phyloP scores from a whole-genome alignment of 2,888 invertebrate species.

The Agonum fuliginosum region DNA sequence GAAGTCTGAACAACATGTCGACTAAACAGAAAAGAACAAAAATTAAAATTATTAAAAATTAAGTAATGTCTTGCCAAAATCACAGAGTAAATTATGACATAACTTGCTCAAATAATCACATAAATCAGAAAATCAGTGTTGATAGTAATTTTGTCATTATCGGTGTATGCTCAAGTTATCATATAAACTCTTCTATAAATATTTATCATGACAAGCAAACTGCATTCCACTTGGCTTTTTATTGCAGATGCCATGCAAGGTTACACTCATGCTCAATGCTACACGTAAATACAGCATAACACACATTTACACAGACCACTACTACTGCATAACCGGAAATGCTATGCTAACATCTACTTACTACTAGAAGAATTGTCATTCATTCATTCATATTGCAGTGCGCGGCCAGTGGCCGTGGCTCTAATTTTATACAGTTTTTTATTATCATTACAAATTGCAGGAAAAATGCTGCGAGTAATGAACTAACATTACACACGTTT shows the following conservation, averaged over 20 bases:
- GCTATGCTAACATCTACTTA: conserved; percentile 22
- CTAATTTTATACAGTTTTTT: conserved; percentile 21
- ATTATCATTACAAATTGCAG: too few relatives aligned
- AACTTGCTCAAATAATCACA: too few relatives aligned
- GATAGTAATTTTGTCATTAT: neutral
- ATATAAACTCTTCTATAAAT: conserved; percentile 20
- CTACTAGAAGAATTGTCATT: conserved; percentile 9
- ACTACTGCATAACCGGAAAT: conserved; percentile 40
- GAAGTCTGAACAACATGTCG: too few relatives aligned
- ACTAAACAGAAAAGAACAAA: too few relatives aligned
- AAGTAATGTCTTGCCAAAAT: too few relatives aligned
- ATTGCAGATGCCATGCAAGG: conserved; percentile 32
- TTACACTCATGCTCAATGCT: conserved; percentile 24
- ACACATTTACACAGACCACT: too few relatives aligned
- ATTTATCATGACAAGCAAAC: conserved; percentile 27
- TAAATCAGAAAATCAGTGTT: too few relatives aligned
- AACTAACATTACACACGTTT: too few relatives aligned
- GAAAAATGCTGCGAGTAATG: too few relatives aligned
- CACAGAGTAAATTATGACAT: too few relatives aligned
- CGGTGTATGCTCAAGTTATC: neutral
- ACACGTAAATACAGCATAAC: conserved; percentile 30
- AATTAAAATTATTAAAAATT: too few relatives aligned
- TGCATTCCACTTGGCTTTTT: conserved; percentile 35
- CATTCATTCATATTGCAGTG: conserved; percentile 3
- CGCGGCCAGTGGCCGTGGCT: neutral